phyloP scores from a whole-genome alignment of 2,888 invertebrate species.

The Diaprepes abbreviatus region DNA sequence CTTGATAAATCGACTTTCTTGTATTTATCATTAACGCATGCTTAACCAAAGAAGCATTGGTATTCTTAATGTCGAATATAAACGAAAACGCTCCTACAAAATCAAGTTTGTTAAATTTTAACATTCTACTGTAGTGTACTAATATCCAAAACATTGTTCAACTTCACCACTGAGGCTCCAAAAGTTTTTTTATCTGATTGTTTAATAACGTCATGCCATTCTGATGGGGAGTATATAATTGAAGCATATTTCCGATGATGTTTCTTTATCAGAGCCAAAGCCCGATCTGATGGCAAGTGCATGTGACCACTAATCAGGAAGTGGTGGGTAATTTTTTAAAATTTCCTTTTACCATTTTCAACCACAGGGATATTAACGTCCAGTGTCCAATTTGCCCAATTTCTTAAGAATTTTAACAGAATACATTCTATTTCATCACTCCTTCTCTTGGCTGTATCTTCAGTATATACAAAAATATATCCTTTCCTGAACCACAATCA shows the following conservation, averaged over 20 bases:
- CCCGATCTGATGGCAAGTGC: conserved; percentile 2
- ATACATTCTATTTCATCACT: conserved; percentile 10
- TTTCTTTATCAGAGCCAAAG: not conserved
- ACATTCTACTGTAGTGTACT: conserved; percentile 2
- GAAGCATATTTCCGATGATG: conserved; percentile 10
- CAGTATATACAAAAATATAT: conserved; percentile 2
- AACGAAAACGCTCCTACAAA: not conserved
- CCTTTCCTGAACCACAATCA: conserved; percentile 3
- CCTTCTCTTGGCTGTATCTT: not conserved
- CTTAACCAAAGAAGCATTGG: not conserved
- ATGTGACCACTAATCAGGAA: conserved; percentile 1
- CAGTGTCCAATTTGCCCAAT: not conserved
- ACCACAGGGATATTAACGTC: conserved; percentile 7
- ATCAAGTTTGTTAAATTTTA: not conserved
- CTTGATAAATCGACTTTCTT: conserved; percentile 11
- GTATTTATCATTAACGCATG: conserved; percentile 9
- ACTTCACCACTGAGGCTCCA: not conserved
- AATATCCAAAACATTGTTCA: not conserved
- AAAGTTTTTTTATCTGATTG: conserved; percentile 5
- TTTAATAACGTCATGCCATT: conserved; percentile 3
- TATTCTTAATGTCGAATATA: not conserved
- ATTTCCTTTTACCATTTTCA: not conserved
- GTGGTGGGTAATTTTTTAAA: conserved; percentile 8
- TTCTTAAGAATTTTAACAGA: not conserved
- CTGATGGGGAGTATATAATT: conserved; percentile 2